Evolutionary conservation across 2,113 vertebrate species (phyloP).

Genomic region (Laticauda laticaudata): DNA sequence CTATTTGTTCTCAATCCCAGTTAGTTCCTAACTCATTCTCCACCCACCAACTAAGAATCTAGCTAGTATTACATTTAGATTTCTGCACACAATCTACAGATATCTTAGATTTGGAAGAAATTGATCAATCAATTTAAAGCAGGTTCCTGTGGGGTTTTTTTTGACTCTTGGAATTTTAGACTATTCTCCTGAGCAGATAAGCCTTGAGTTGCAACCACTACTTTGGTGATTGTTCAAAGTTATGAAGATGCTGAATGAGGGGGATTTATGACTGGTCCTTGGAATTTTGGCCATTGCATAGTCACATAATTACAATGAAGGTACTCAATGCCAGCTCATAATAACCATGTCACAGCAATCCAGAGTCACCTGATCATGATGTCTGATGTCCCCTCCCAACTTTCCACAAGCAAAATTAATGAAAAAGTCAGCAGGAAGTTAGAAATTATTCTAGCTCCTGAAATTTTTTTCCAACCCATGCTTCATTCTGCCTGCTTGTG

Average conservation of each 20-base stretch:
- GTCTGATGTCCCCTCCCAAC: neutral
- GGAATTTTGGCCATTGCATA: neutral
- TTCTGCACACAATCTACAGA: neutral
- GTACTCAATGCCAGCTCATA: neutral
- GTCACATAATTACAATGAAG: neutral
- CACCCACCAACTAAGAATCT: neutral
- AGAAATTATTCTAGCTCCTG: neutral
- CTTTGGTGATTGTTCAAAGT: neutral
- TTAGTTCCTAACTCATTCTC: neutral
- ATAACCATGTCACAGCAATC: neutral
- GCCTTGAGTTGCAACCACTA: neutral
- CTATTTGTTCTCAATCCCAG: neutral
- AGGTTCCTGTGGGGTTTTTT: neutral
- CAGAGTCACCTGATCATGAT: neutral
- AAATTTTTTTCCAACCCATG: neutral
- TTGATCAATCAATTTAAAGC: neutral
- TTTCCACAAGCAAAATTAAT: neutral
- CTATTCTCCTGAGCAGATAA: neutral
- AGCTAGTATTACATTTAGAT: neutral
- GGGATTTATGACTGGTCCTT: neutral
- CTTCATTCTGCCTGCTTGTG: neutral
- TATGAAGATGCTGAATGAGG: neutral
- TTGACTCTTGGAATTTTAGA: neutral
- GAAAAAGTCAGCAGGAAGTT: neutral
- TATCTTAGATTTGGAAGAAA: neutral